Evolutionary conservation across 2,113 vertebrate genomes (phyloP).

Genomic region (Vanacampus margaritifer): DNA sequence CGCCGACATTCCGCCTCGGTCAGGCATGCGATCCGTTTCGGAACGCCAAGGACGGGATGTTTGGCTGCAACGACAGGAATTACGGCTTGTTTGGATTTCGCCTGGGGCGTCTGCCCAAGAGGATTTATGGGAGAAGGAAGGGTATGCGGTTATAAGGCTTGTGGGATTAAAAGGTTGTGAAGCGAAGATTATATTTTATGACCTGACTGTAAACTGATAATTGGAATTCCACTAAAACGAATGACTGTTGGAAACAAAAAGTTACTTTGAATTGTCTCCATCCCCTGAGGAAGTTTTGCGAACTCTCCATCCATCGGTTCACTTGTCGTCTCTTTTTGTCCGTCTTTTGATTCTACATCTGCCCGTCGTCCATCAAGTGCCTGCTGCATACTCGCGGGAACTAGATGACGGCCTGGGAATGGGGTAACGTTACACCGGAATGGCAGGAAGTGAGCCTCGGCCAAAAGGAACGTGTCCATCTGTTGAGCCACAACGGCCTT

Average conservation of each 20-base stretch:
- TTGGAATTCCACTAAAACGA: slow-evolving; percentile 19
- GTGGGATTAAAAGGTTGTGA: slow-evolving; percentile 1
- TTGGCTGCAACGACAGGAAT: slow-evolving; percentile 48
- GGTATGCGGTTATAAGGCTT: slow-evolving; percentile 12
- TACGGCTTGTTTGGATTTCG: slow-evolving; percentile 54
- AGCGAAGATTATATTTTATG: no score
- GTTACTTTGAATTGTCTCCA: neutral
- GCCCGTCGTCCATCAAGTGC: slow-evolving; percentile 63
- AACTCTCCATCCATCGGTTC: slow-evolving; percentile 23
- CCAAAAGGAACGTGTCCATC: neutral
- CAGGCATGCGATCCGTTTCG: neutral
- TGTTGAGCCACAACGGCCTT: neutral
- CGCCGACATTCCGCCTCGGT: neutral
- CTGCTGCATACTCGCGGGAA: slow-evolving; percentile 37
- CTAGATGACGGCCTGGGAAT: slow-evolving; percentile 53
- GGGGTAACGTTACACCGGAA: slow-evolving; percentile 58
- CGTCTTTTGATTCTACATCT: slow-evolving; percentile 52
- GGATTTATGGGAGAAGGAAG: slow-evolving; percentile 40
- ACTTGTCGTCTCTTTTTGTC: slow-evolving; percentile 22
- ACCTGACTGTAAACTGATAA: slow-evolving; percentile 26
- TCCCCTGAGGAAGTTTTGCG: slow-evolving; percentile 26
- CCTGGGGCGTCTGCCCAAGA: slow-evolving; percentile 22
- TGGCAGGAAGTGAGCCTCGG: slow-evolving; percentile 10
- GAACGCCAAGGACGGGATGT: neutral
- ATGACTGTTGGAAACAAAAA: slow-evolving; percentile 8